A percentile compares a stretch with the other conserved stretches of the same genome.
phyloP scores from a whole-genome alignment of 2,888 invertebrate genomes.

The Hartigia nigra region DNA sequence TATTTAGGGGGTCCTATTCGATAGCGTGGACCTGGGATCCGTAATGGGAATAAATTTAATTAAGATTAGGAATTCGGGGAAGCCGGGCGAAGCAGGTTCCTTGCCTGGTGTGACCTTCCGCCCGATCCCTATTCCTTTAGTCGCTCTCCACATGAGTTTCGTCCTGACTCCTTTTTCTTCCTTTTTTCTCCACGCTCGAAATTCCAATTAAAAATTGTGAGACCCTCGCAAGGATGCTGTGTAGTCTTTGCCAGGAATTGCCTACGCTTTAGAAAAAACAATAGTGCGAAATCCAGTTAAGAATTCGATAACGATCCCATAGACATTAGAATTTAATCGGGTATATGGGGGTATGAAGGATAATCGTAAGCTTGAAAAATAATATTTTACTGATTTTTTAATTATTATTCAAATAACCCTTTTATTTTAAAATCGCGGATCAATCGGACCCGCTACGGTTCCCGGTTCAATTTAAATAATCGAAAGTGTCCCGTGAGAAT shows the following conservation, averaged over 20 bases:
- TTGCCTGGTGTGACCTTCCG: conserved; percentile 37
- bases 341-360: neutral
- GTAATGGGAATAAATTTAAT: conserved; percentile 63
- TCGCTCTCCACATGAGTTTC: conserved; percentile 27
- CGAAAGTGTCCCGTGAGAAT: neutral
- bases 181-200: conserved; percentile 25
- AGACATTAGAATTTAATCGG: neutral
- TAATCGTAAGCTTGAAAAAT: neutral
- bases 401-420: neutral
- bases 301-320: neutral
- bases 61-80: conserved; percentile 63
- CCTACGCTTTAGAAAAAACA: neutral
- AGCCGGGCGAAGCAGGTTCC: conserved; percentile 48
- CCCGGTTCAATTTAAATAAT: neutral
- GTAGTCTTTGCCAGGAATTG: neutral
- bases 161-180: conserved; percentile 5
- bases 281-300: neutral
- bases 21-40: conserved; percentile 29
- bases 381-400: neutral
- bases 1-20: neutral
- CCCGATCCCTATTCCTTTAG: conserved; percentile 32
- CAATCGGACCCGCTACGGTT: neutral
- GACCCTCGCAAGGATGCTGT: conserved; percentile 17
- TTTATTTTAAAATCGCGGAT: neutral
- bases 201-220: conserved; percentile 53